Conservation (phyloP, 2,113 vertebrate species). For the human (Homo sapiens) region DNA sequence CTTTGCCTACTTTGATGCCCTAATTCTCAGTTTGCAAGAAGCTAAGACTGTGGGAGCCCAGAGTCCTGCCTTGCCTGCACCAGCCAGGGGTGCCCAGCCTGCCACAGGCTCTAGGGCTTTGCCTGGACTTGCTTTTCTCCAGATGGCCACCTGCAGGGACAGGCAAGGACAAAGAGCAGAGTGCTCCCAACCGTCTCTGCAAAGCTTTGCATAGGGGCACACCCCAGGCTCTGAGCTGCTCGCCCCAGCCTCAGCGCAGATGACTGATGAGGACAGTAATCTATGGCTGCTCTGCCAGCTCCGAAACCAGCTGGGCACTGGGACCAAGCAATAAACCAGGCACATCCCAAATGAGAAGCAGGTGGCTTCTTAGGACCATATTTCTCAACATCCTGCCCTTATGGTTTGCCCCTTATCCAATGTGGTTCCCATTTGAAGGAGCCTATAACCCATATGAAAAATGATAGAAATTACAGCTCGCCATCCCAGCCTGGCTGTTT, state of each 20-base stretch:
- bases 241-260: not conserved
- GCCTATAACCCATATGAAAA: conserved; percentile 64
- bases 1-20: not conserved
- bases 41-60: not conserved
- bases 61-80: not conserved
- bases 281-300: not conserved
- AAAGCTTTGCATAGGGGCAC: not conserved
- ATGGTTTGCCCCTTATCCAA: conserved; percentile 16
- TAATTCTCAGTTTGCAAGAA: not conserved
- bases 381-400: not conserved
- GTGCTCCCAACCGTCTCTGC: not conserved
- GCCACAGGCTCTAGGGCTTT: not conserved
- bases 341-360: conserved; percentile 60
- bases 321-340: not conserved
- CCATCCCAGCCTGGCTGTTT: conserved; percentile 52
- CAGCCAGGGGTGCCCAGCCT: not conserved
- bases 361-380: conserved; percentile 54
- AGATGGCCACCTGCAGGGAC: not conserved
- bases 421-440: conserved; percentile 63
- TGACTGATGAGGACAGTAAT: not conserved
- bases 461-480: conserved; percentile 67
- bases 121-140: not conserved
- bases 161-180: not conserved
- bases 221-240: not conserved
- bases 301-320: not conserved